These are phyloP conservation scores for Mormyrus lacerda DNA, from an alignment of 2,113 vertebrate genomes.

Conservation along the genomic window DNA sequence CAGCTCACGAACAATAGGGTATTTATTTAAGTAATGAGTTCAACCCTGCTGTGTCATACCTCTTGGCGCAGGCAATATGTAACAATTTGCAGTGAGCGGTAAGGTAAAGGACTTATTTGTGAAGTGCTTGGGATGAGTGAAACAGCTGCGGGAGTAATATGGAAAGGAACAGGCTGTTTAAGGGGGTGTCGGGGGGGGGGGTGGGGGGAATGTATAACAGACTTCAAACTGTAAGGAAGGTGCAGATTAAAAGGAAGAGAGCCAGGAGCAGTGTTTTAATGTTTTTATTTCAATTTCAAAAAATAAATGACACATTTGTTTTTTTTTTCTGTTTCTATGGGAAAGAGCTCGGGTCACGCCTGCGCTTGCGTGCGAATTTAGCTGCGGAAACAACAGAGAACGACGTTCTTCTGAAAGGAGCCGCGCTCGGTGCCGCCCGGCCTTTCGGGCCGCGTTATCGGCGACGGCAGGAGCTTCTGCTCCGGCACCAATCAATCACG, in stretches of 20 bases:
- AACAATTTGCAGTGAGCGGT: slow-evolving; percentile 12
- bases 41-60: neutral
- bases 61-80: slow-evolving; percentile 11
- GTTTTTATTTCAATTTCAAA: slow-evolving; percentile 12
- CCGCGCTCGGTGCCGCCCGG: neutral
- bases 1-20: neutral
- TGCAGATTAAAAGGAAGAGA: neutral
- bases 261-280: slow-evolving; percentile 7
- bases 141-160: neutral
- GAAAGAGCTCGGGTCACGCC: neutral
- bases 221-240: neutral
- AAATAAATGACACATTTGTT: slow-evolving; percentile 3
- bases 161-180: neutral
- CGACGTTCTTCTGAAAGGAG: neutral
- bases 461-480: neutral
- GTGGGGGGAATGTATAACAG: slow-evolving; percentile 3
- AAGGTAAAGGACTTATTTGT: neutral
- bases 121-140: neutral
- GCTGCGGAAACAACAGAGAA: neutral
- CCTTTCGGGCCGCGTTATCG: neutral
- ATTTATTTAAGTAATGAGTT: slow-evolving; percentile 21
- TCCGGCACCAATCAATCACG: slow-evolving; percentile 9
- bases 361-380: neutral
- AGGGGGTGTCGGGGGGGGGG: neutral
- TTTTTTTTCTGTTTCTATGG: neutral